Percentiles rank a stretch among this genome's conserved stretches.
Conservation (phyloP, 2,113 vertebrate genomes). For the Cottus gobio region DNA sequence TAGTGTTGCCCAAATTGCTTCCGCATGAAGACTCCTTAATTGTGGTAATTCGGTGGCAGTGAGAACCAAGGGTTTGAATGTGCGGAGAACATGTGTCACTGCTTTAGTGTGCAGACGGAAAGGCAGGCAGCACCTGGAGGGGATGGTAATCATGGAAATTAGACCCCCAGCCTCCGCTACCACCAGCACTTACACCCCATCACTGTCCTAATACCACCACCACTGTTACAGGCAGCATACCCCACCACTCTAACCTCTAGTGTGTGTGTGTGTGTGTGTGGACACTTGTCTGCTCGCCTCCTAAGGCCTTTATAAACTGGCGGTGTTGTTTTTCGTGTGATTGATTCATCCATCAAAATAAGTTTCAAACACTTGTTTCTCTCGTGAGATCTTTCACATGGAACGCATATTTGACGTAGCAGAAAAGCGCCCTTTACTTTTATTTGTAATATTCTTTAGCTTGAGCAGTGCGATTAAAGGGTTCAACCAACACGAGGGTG, state of each 20-base stretch:
- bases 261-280: neutral
- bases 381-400: no score
- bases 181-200: slow-evolving; percentile 63
- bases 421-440: no score
- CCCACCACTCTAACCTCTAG: slow-evolving; percentile 23
- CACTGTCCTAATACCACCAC: slow-evolving; percentile 49
- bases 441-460: no score
- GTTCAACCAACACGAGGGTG: no score
- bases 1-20: slow-evolving; percentile 81
- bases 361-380: no score
- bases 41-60: slow-evolving; percentile 80
- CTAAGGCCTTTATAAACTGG: neutral
- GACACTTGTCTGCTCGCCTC: neutral
- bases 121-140: slow-evolving; percentile 75
- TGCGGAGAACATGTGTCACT: slow-evolving; percentile 74
- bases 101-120: slow-evolving; percentile 68
- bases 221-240: slow-evolving; percentile 40
- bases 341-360: neutral
- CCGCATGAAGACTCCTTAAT: slow-evolving; percentile 80
- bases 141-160: slow-evolving; percentile 74
- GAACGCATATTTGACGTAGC: no score
- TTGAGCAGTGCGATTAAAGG: no score
- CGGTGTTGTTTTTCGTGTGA: neutral
- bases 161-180: slow-evolving; percentile 69
- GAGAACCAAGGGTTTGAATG: slow-evolving; percentile 63